Conservation (phyloP, 2,888 invertebrate genomes). For the Thumatha senex region DNA sequence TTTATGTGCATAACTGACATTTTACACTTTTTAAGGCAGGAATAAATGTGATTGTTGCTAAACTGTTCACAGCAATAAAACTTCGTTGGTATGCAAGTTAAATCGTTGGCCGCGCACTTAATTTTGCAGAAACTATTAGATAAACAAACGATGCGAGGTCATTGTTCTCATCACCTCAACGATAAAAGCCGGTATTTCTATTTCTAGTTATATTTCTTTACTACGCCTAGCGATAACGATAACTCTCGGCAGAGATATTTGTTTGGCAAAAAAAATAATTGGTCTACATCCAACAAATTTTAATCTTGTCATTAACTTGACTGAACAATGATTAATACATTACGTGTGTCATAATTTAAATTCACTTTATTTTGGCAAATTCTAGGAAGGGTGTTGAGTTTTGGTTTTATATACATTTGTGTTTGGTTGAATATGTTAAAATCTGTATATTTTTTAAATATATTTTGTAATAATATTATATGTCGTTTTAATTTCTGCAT, state of each 20-base stretch:
- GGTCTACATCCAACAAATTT: neutral
- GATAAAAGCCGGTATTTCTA: conserved; percentile 55
- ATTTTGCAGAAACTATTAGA: conserved; percentile 20
- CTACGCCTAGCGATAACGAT: conserved; percentile 42
- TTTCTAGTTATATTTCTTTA: conserved; percentile 57
- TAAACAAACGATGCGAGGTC: conserved; percentile 41
- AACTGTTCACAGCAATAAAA: neutral
- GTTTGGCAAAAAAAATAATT: too few species aligned
- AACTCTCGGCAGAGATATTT: conserved; percentile 25
- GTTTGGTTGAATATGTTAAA: too few species aligned
- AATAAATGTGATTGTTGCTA: neutral
- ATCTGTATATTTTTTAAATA: too few species aligned
- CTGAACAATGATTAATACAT: too few species aligned
- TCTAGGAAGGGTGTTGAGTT: too few species aligned
- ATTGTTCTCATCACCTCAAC: conserved; percentile 44
- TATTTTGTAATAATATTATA: too few species aligned
- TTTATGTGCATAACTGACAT: neutral
- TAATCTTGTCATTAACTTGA: neutral
- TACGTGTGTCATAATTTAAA: too few species aligned
- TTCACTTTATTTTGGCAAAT: too few species aligned
- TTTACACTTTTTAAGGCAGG: neutral
- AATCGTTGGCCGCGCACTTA: conserved; percentile 17
- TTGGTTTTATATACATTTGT: too few species aligned
- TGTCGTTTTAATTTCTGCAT: too few species aligned
- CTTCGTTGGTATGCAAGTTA: conserved; percentile 1